Evolutionary conservation across 2,888 invertebrate genomes (phyloP).

Genomic region (Atethmia centrago): DNA sequence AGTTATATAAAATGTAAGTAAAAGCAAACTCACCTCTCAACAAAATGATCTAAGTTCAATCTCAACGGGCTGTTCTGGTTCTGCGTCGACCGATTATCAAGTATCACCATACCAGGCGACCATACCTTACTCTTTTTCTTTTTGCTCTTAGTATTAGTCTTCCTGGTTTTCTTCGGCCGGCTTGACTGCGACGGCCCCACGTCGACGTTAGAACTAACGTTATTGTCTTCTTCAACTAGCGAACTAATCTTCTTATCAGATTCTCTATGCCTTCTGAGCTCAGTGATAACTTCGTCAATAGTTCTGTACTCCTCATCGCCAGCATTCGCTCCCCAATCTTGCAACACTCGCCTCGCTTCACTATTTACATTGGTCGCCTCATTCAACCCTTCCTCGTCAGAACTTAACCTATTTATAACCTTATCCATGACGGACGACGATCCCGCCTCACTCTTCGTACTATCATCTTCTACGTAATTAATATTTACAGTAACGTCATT

Average conservation of each 20-base stretch:
- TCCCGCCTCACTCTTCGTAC: slow-evolving; percentile 84
- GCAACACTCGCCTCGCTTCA: slow-evolving; percentile 71
- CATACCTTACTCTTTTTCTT: slow-evolving; percentile 84
- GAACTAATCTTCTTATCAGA: slow-evolving; percentile 74
- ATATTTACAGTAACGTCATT: slow-evolving; percentile 80
- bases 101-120: slow-evolving; percentile 85
- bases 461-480: slow-evolving; percentile 81
- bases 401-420: slow-evolving; percentile 77
- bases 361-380: slow-evolving; percentile 71
- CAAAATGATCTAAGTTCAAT: slow-evolving; percentile 87
- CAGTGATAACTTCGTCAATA: slow-evolving; percentile 83
- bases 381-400: slow-evolving; percentile 74
- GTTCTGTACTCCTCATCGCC: slow-evolving; percentile 78
- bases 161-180: slow-evolving; percentile 77
- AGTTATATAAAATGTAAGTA: too few relatives aligned
- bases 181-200: slow-evolving; percentile 72
- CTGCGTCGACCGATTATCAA: slow-evolving; percentile 81
- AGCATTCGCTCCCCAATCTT: slow-evolving; percentile 77
- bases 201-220: slow-evolving; percentile 60
- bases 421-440: slow-evolving; percentile 74
- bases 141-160: slow-evolving; percentile 77
- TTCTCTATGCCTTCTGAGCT: slow-evolving; percentile 79
- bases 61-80: slow-evolving; percentile 79
- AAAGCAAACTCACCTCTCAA: slow-evolving; percentile 81
- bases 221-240: slow-evolving; percentile 72